Percentiles rank a stretch among this genome's conserved stretches.
phyloP scores from a whole-genome alignment of 2,888 invertebrate species.

The Drosophila gaucha region DNA sequence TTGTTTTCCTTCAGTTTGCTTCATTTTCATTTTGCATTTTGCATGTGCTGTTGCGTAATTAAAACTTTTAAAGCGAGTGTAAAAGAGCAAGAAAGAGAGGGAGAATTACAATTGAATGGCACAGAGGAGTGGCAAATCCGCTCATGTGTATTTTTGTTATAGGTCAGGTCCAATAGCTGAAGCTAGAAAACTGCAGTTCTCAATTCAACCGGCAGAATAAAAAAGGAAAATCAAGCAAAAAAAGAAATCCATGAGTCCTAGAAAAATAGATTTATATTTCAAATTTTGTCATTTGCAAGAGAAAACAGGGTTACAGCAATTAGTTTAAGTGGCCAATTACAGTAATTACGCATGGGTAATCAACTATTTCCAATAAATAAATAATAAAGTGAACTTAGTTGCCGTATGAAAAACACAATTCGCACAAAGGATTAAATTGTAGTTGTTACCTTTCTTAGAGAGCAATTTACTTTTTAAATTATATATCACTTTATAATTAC shows the following conservation, averaged over 20 bases:
- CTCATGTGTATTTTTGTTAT: constrained; percentile 38
- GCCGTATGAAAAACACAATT: neutral
- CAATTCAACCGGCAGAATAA: neutral
- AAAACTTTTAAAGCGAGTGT: constrained; percentile 34
- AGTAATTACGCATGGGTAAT: neutral
- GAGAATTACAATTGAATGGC: neutral
- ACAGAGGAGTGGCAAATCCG: constrained; percentile 39
- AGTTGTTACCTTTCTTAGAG: neutral
- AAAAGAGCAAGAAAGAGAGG: neutral
- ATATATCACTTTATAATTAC: neutral
- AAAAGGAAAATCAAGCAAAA: neutral
- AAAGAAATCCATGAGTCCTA: neutral
- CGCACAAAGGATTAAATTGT: neutral
- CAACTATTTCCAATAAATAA: constrained; percentile 5
- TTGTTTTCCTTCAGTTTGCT: constrained; percentile 37
- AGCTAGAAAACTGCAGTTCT: constrained; percentile 4
- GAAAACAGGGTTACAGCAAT: neutral
- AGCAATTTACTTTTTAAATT: neutral
- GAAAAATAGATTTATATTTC: too few relatives aligned
- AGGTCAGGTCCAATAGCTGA: constrained; percentile 56
- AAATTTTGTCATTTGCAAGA: neutral
- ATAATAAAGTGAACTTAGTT: neutral
- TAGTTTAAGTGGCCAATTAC: constrained; percentile 16
- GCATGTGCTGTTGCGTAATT: constrained; percentile 75
- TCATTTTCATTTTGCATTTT: constrained; percentile 72